Base-by-base conservation (phyloP, 2,888 invertebrate species). In the Epinotia bilunana region DNA sequence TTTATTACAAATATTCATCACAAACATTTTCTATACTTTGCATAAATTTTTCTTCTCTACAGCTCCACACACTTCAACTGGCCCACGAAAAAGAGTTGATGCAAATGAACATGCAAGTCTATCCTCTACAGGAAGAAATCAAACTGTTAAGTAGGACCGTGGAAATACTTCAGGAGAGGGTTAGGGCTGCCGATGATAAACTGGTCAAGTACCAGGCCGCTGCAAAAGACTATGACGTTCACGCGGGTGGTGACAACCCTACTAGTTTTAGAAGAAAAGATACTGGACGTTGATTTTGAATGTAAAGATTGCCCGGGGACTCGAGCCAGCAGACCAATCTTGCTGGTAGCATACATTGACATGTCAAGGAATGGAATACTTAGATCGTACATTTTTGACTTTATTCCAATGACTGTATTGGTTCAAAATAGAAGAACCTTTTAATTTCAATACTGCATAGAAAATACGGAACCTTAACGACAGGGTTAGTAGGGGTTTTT, bases 61-160 rank as follows among this genome's bases (percentile, higher is more conserved):
- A 97, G 96, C 91, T 97, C 57, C 97, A 97, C 88, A 96, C 96
- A 11, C 95, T 96, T 6, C 96, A 96, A 91, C 91, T 96, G 80
- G 96, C 96, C 3, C 96, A 96, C 83, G 96, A 96, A 85, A 95
- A 96, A 77, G 97, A 97, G 85, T 87, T 97, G 65, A 93, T 95
- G 86, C 95, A 96, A 76, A 96, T 95, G 91, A 95, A 96, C 81
- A 90, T 95, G 85, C 95, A 95, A 80, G 85, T 95, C 3, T 94
- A 94, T 71, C 95, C 95, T 0, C 84, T 95, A 46, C 92, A 95
- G 80, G 95, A 95, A 78, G 95, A 95, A 81, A 91, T 95, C 55
- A 95, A 95, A 82, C 88, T 95, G 16, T 92, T 95, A 39, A 95
- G 95, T 79, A 88, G 95, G n/a, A 95, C 95, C 0, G 92, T 95